Evolutionary conservation across 37 sponge, comb jelly and placozoan species (phyloP).

Genomic region (Beroe ovata): DNA sequence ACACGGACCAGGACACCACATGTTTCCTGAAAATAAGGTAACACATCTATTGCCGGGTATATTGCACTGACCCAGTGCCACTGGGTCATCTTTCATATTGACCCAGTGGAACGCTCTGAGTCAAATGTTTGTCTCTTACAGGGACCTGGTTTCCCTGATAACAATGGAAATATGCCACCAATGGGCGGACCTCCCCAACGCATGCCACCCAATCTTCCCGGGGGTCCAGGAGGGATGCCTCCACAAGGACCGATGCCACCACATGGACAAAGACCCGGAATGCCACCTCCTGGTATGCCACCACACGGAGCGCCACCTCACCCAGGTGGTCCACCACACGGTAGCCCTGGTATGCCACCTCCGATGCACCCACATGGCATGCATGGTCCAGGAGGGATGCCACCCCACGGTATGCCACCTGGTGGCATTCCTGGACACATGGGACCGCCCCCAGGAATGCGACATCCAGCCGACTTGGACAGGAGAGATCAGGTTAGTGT

Average conservation of each 20-base stretch:
- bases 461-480: constrained; percentile 43
- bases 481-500: constrained; percentile 29
- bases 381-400: constrained; percentile 37
- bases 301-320: background rate
- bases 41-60: background rate
- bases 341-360: background rate
- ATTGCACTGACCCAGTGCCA: too few species aligned
- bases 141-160: constrained; percentile 48
- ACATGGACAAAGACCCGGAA: constrained; percentile 30
- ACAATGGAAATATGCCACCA: background rate
- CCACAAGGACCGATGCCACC: constrained; percentile 57
- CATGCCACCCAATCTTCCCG: constrained; percentile 1
- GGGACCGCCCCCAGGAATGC: constrained; percentile 18
- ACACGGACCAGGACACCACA: background rate
- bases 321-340: background rate
- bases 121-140: too few species aligned
- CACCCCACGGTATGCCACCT: constrained; percentile 62
- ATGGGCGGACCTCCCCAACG: background rate
- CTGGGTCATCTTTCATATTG: too few species aligned
- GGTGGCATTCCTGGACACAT: constrained; percentile 2
- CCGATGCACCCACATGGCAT: constrained; percentile 43
- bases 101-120: too few species aligned
- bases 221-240: constrained; percentile 17
- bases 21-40: constrained; percentile 3
- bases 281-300: background rate